These are phyloP conservation scores for Sphaerophoria taeniata DNA, from an alignment of 2,888 invertebrate genomes.

Conservation along the genomic window DNA sequence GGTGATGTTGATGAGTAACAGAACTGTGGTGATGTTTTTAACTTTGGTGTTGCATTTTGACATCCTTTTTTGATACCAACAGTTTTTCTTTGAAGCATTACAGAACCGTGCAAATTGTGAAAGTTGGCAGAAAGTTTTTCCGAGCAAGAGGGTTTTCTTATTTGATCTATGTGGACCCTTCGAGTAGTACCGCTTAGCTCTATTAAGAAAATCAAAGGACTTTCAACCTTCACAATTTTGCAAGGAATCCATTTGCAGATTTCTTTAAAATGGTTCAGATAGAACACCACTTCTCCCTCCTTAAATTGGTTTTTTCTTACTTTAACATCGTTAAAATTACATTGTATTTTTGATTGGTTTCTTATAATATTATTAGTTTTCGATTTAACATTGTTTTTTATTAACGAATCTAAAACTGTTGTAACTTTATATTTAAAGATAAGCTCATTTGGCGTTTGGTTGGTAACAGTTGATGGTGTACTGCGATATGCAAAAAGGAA, in stretches of 20 bases:
- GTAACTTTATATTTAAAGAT: neutral
- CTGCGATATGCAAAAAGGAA: neutral
- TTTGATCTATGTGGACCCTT: constrained; percentile 1
- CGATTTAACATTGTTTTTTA: neutral
- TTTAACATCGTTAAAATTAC: neutral
- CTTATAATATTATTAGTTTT: neutral
- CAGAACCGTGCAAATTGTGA: too few relatives aligned
- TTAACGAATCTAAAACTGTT: neutral
- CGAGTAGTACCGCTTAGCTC: neutral
- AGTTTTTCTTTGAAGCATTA: too few relatives aligned
- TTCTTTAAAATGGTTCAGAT: neutral
- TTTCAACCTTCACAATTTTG: neutral
- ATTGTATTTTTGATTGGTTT: neutral
- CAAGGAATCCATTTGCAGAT: neutral
- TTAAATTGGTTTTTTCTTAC: neutral
- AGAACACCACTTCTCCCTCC: constrained; percentile 2
- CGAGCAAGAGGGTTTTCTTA: neutral
- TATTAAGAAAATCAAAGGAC: neutral
- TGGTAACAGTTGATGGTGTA: neutral
- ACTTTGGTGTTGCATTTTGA: neutral
- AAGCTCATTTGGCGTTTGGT: constrained; percentile 3
- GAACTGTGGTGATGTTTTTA: neutral
- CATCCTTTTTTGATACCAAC: neutral
- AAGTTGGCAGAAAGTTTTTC: too few relatives aligned
- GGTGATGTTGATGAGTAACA: neutral